Conservation (phyloP, 2,888 invertebrate genomes). For the Drosophila kambysellisi region DNA sequence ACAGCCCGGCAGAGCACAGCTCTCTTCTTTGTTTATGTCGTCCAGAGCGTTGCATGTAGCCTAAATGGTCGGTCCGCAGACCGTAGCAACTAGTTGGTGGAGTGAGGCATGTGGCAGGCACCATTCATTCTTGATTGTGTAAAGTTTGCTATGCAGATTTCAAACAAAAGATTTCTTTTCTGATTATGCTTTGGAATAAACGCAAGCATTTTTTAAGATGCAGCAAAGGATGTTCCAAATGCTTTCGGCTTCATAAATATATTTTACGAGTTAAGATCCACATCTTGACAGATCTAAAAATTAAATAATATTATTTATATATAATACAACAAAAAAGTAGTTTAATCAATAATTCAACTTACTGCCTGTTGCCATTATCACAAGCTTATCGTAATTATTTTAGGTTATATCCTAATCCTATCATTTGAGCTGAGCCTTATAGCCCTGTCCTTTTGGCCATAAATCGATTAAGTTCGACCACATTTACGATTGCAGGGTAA, state of each 20-base stretch:
- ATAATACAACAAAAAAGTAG: background rate
- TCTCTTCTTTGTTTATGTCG: constrained; percentile 68
- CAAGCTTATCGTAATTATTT: background rate
- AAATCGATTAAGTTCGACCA: constrained; percentile 46
- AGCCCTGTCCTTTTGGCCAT: constrained; percentile 20
- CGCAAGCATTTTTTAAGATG: background rate
- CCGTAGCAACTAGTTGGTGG: no score
- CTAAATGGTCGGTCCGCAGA: constrained; percentile 29
- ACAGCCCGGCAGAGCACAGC: constrained; percentile 7
- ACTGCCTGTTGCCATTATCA: background rate
- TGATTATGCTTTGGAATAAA: constrained; percentile 27
- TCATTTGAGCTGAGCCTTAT: constrained; percentile 1
- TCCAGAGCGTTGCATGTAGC: constrained; percentile 34
- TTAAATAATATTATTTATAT: background rate
- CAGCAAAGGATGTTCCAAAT: background rate
- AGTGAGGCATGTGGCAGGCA: background rate
- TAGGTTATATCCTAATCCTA: background rate
- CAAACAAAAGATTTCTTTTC: constrained; percentile 28
- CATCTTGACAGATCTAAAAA: fast-evolving
- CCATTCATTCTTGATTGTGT: constrained; percentile 36
- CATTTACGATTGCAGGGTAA: constrained; percentile 23
- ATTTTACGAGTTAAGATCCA: background rate
- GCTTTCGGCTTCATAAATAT: no score
- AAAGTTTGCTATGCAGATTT: constrained; percentile 64
- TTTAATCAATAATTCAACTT: background rate